Conservation (phyloP, 2,797 vertebrate species). For the Pyrocephalus nanus region DNA sequence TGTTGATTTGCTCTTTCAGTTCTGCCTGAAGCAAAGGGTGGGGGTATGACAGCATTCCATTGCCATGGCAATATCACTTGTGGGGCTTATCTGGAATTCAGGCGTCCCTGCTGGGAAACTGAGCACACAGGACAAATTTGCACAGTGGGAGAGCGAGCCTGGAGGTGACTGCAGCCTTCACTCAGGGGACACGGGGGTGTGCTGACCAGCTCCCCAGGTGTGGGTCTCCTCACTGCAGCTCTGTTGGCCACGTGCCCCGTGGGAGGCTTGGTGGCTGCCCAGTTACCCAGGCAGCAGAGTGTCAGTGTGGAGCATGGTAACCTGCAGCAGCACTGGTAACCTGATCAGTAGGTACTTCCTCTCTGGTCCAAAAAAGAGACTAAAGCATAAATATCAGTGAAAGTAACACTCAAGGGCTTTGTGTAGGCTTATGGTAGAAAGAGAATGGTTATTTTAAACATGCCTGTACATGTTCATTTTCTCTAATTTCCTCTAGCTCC, state of each 20-base stretch:
- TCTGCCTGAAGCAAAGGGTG: background rate
- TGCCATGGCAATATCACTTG: background rate
- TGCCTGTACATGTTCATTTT: background rate
- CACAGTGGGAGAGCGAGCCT: background rate
- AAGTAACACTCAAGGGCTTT: background rate
- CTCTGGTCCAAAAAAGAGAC: background rate
- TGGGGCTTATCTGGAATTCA: background rate
- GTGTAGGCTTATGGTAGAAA: background rate
- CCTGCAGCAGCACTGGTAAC: background rate
- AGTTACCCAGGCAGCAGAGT: background rate
- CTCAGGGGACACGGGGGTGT: too few relatives aligned
- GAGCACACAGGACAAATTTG: background rate
- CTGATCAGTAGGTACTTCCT: background rate
- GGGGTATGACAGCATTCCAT: background rate
- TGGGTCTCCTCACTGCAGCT: background rate
- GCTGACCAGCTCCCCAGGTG: background rate
- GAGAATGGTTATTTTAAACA: background rate
- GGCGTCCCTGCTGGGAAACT: background rate
- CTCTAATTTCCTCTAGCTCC: background rate
- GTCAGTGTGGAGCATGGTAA: background rate
- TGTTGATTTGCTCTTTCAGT: background rate
- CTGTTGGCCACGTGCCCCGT: accelerated
- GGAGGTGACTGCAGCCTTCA: background rate
- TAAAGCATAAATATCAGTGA: background rate
- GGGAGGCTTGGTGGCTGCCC: background rate